Evolutionary conservation across 1,140 invertebrate species (phyloP), one percentile per base, ranked within the genome.

Genomic region (Daktulosphaira vitifoliae): DNA sequence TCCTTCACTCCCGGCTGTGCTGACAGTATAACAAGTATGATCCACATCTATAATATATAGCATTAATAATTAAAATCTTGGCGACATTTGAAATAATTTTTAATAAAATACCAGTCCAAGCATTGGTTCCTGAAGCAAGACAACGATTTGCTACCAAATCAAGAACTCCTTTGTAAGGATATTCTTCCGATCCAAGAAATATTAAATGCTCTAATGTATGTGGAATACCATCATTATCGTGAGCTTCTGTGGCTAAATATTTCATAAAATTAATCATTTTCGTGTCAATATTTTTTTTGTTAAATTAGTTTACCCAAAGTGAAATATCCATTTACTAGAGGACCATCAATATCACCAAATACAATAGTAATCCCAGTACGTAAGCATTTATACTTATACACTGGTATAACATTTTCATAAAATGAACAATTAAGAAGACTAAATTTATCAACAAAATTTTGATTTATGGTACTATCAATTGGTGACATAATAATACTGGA

Each of bases 161-260:
- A 44, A 96, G 76, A 51, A 94, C 82, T 13, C 92, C 90, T 78
- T 91, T 89, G 70, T 89, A 95, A 0, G 92, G 93, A 76, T 92
- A 95, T 0, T 86, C 79, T 74, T 93, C 84, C 72, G 89, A 92
- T 1, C 92, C 92, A 71, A 96, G 77, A 76, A 96, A 96, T 18
- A 96, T 83, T 7, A 96, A 79, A 77, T 96, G 92, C 72, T 96
- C 92, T 73, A 96, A 76, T 13, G 92, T 95, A 72, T 96, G 92
- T 1, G 92, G 92, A 39, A 96, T 73, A 3, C 92, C 92, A 80
- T 95, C 90, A 77, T 95, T 89, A 76, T 92, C 89, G 72, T 86
- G 81, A 0, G 90, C 88, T 79, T 95, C 90, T 13, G 92, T 96
- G 18, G 86, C 91, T 93, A 71, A 33, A 33, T 5, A 33, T 33